A percentile compares a stretch with the other conserved stretches of the same genome.
Evolutionary conservation across 2,797 vertebrate genomes (phyloP).

Genomic region (Crossoptilon crossoptilon): DNA sequence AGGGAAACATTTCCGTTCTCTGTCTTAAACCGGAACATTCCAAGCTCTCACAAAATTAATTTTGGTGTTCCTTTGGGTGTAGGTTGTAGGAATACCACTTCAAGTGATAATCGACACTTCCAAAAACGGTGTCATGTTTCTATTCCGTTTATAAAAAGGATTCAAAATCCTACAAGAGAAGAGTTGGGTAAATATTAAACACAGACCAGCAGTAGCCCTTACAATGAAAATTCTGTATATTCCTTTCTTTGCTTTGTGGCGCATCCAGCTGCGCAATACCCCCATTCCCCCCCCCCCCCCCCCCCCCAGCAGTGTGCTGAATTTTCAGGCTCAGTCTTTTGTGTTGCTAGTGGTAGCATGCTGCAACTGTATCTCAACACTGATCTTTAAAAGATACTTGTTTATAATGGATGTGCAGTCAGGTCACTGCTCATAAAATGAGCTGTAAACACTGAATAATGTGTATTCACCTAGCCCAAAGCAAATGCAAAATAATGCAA

Average conservation of each 20-base stretch:
- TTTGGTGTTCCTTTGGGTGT: background rate
- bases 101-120: background rate
- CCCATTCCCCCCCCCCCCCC: background rate
- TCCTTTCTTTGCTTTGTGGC: background rate
- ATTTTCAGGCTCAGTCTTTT: background rate
- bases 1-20: background rate
- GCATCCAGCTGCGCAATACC: background rate
- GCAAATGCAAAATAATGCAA: constrained; percentile 64
- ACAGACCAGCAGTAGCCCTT: background rate
- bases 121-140: background rate
- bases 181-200: background rate
- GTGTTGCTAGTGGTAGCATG: background rate
- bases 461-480: constrained; percentile 43
- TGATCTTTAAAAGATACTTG: background rate
- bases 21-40: background rate
- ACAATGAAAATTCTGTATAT: background rate
- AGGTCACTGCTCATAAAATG: background rate
- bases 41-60: background rate
- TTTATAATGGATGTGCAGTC: background rate
- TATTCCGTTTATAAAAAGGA: background rate
- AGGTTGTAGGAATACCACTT: background rate
- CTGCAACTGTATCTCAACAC: background rate
- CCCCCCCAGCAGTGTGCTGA: background rate
- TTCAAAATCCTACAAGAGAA: background rate
- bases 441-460: constrained; percentile 42